Conservation (phyloP, 2,113 vertebrate genomes). For the Tyto alba region DNA sequence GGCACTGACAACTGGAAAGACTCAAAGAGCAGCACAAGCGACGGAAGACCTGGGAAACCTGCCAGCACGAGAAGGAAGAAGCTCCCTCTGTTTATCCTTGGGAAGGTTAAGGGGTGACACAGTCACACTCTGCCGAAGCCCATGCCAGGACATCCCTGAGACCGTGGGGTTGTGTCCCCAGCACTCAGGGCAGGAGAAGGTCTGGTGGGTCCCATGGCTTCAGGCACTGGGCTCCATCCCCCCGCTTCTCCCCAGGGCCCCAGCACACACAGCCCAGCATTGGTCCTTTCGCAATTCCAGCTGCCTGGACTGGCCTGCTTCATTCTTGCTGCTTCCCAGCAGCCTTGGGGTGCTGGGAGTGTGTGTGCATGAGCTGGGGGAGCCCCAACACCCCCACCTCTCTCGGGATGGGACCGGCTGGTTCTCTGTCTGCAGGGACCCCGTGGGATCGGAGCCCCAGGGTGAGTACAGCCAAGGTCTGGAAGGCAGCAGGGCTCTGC, state of each 20-base stretch:
- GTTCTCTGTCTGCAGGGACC: background rate
- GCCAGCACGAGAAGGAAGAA: conserved; percentile 26
- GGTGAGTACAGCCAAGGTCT: background rate
- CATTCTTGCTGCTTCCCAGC: background rate
- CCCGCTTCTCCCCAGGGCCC: background rate
- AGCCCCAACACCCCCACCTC: rapidly evolving
- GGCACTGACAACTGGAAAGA: background rate
- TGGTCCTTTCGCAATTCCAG: background rate
- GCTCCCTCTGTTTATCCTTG: conserved; percentile 37
- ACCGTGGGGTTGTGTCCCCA: background rate
- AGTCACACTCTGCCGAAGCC: background rate
- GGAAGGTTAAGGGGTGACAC: background rate
- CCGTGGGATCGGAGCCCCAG: rapidly evolving
- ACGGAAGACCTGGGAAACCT: background rate
- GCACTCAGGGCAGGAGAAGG: background rate
- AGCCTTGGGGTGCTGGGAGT: background rate
- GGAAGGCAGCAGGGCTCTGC: background rate
- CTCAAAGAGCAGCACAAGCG: background rate
- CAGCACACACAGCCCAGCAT: rapidly evolving
- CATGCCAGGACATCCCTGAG: background rate
- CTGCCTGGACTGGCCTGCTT: background rate
- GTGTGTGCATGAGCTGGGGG: rapidly evolving
- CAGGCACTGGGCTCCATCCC: background rate
- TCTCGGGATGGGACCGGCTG: rapidly evolving
- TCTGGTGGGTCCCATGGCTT: conserved; percentile 23